A percentile compares a stretch with the other conserved stretches of the same genome.
These are phyloP conservation scores for Vanessa atalanta DNA, from an alignment of 1,140 invertebrate species.

Conservation along the genomic window DNA sequence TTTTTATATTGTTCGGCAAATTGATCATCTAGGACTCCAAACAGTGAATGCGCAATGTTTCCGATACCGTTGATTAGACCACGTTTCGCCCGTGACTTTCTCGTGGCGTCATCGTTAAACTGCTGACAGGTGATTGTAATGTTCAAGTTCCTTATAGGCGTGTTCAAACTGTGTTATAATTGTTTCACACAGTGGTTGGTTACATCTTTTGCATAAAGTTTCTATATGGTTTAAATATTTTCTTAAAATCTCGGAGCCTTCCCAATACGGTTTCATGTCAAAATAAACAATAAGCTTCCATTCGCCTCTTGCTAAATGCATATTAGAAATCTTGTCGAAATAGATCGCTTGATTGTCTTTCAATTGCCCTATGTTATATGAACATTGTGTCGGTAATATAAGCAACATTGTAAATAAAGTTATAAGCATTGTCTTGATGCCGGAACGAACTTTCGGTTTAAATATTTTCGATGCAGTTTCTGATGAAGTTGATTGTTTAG, in stretches of 20 bases:
- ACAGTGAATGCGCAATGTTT: not conserved
- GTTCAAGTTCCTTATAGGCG: constrained; percentile 1
- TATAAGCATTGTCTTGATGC: too few relatives aligned
- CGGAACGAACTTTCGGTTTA: too few relatives aligned
- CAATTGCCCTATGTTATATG: constrained; percentile 1
- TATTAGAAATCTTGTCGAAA: constrained; percentile 29
- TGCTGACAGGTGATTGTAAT: constrained; percentile 19
- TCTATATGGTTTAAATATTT: too few relatives aligned
- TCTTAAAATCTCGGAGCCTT: constrained; percentile 3
- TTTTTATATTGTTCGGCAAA: constrained; percentile 8
- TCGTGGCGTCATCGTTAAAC: not conserved
- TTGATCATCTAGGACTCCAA: constrained; percentile 8
- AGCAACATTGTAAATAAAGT: too few relatives aligned
- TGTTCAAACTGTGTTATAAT: not conserved
- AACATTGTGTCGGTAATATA: not conserved
- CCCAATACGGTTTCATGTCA: constrained; percentile 30
- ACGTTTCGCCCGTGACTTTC: not conserved
- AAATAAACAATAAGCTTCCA: constrained; percentile 35
- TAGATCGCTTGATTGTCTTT: constrained; percentile 26
- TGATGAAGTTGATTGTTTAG: too few relatives aligned
- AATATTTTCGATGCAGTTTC: too few relatives aligned
- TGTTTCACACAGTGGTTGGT: too few relatives aligned
- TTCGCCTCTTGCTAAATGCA: constrained; percentile 21
- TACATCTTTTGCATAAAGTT: too few relatives aligned
- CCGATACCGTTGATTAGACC: constrained; percentile 14